phyloP scores from a whole-genome alignment of 2,113 vertebrate species.

The Melanotaenia duboulayi region DNA sequence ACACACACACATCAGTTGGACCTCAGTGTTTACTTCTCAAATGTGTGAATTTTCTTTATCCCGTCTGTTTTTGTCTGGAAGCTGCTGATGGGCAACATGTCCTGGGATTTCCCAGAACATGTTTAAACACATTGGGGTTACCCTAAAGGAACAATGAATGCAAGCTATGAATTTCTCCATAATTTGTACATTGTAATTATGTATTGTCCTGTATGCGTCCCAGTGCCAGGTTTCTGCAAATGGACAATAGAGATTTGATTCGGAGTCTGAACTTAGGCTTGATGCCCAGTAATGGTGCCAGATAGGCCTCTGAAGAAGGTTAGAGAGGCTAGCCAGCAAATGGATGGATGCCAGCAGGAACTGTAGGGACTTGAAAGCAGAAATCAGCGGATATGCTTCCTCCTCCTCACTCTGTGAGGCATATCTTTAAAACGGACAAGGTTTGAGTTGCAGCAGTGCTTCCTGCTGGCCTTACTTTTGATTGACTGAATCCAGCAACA shows the following conservation, averaged over 20 bases:
- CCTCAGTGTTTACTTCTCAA: background rate
- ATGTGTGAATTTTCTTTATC: slow-evolving; percentile 24
- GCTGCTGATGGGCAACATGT: background rate
- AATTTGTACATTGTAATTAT: slow-evolving; percentile 28
- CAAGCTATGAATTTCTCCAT: background rate
- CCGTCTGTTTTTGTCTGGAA: slow-evolving; percentile 1
- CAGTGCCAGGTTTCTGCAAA: slow-evolving; percentile 36
- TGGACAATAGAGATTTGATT: slow-evolving; percentile 45
- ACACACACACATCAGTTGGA: slow-evolving; percentile 16
- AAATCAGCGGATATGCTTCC: background rate
- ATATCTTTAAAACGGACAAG: background rate
- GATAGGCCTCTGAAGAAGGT: slow-evolving; percentile 5
- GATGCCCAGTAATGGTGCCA: slow-evolving; percentile 22
- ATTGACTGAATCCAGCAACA: background rate
- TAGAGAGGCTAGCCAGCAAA: background rate
- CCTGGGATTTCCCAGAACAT: slow-evolving; percentile 37
- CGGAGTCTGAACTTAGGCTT: slow-evolving; percentile 17
- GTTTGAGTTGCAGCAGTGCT: background rate
- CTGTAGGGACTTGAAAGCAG: background rate
- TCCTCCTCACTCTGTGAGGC: background rate
- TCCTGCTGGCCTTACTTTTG: background rate
- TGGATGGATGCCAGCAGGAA: background rate
- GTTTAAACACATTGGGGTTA: background rate
- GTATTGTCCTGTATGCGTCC: slow-evolving; percentile 30
- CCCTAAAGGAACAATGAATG: slow-evolving; percentile 32